These are phyloP conservation scores for Gopherus evgoodei DNA, from an alignment of 2,113 vertebrate species.

Conservation along the genomic window DNA sequence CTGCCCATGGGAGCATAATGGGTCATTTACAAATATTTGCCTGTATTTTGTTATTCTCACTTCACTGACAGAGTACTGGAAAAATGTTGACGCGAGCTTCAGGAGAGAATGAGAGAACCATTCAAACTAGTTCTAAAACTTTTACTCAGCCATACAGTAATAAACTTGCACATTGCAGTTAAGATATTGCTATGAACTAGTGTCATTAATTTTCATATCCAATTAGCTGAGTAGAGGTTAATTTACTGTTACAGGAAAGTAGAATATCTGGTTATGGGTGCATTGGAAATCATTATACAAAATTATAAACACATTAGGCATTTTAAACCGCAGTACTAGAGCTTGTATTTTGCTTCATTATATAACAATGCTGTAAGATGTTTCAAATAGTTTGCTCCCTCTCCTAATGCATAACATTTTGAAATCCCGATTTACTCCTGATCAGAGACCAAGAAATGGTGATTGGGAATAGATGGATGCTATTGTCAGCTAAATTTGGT, in stretches of 20 bases:
- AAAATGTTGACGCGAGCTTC: neutral
- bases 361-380: neutral
- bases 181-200: neutral
- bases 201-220: neutral
- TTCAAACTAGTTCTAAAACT: slow-evolving; percentile 9
- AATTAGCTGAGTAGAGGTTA: neutral
- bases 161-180: neutral
- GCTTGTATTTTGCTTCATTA: neutral
- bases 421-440: neutral
- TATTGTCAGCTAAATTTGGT: neutral
- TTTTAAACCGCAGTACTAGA: neutral
- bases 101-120: neutral
- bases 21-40: slow-evolving; percentile 1
- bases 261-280: neutral
- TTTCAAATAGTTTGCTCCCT: neutral
- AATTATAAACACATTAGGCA: neutral
- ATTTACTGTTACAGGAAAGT: neutral
- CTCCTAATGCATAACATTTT: accelerated
- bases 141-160: neutral
- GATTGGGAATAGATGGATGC: neutral
- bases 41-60: slow-evolving; percentile 1
- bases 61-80: neutral
- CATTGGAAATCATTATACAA: neutral
- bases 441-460: accelerated
- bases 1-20: neutral